Base-by-base conservation (phyloP, 1,140 invertebrate species). In the Drosophila trapezifrons region DNA sequence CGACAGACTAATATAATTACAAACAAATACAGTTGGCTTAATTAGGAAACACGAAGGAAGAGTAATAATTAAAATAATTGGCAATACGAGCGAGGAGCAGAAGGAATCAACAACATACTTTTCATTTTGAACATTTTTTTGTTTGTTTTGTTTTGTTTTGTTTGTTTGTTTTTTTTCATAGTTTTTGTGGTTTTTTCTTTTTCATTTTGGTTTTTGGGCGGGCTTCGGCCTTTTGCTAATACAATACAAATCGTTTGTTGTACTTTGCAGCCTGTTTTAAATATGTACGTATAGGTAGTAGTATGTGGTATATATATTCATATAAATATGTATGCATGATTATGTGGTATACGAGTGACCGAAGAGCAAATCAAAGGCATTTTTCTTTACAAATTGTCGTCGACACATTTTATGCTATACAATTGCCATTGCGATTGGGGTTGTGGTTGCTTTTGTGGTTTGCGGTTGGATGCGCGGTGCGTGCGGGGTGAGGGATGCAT, bases 81-180 rank as follows among this genome's bases (percentile, higher is more conserved):
- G 90, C 90, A 91, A 90, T 90, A 79, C 58, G 90, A 90, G 90
- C 85, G 90, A 91, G 90, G 77, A 86, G 60, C 77, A 80, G 76
- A 77, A 83, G 64, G 72, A 87, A 80, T 87, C 66, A 77, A 89
- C 76, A 86, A 83, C 51, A 86, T 79, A 76, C 59, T 81, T 56
- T 60, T 74, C 54, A 76, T 67, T 78, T 60, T 46, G 38, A 79
- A 69, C 37, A 51, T 37, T 59, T 55, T 73, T 42, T 60, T 70
- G 35, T 58, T 32, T 37, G 12, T 17, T 38, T 62, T 45, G 22
- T 27, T 4, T n/a, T 10, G 32, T 38, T 12, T 37, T 27, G 32
- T 51, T 66, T 37, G 22, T 38, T 59, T 63, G 71, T 56, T 59
- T n/a, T 27, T 47, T 49, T 55, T 65, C 42, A 42, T 56, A 60